Base-by-base conservation (phyloP, 2,113 vertebrate species). In the Crotalus tigris region DNA sequence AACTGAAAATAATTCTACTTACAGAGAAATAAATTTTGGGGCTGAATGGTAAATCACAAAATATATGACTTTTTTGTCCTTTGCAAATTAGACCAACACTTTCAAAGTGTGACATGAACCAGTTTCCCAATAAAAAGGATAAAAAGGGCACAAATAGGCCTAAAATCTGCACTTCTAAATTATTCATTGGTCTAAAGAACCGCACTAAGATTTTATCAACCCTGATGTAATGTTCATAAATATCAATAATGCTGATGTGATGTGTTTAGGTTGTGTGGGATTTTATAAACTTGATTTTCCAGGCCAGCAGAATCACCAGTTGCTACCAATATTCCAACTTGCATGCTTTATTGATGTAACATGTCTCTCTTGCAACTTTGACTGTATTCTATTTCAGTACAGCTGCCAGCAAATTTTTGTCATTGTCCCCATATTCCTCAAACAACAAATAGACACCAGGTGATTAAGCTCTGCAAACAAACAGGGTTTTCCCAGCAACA, bases 401-500 rank as follows among this genome's bases (percentile, higher is more conserved):
- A 59, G 91, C 92, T 85, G 93, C 90, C 44, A 90, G 94, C 93
- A 97, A 96, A 96, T 96, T 94, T 81, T 87, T 87, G 51, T 91
- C 94, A 94, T 96, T 97, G 94, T 96, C 94, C 94, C 94, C 93
- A 54, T 95, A 87, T 93, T 96, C 96, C 97, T 94, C 15, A 0
- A 96, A 96, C 96, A 96, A 97, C 96, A 97, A 97, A 96, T 96
- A 95, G 53, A 94, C 96, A 97, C 92, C 96, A 97, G 96, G 96
- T 97, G 96, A 96, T 97, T 97, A 97, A 96, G 95, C 96, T 95
- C 95, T 93, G 94, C 92, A 97, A 97, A 97, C 97, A 97, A 97
- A 97, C 95, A 97, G 93, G 95, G 93, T 92, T 96, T 97, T 97
- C 96, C 96, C 95, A 96, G 96, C 96, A 97, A 96, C 96, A 96